phyloP scores from a whole-genome alignment of 2,888 invertebrate genomes.

The Pyrrhosoma nymphula region DNA sequence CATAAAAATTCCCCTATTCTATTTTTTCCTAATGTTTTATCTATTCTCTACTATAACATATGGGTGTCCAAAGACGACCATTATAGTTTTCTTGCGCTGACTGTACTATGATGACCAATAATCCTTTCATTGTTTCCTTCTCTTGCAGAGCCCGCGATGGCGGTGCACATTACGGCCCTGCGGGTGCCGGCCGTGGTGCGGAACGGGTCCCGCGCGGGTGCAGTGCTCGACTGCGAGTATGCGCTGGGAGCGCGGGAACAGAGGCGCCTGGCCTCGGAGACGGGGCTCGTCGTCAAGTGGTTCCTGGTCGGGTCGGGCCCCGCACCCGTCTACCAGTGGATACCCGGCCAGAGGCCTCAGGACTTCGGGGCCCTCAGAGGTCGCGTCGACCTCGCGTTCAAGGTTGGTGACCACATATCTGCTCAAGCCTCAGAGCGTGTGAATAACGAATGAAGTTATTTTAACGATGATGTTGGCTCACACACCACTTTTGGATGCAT shows the following conservation, averaged over 20 bases:
- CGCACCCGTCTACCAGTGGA: slow-evolving; percentile 89
- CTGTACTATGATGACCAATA: too few relatives aligned
- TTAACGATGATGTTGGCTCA: too few relatives aligned
- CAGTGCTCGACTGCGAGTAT: slow-evolving; percentile 87
- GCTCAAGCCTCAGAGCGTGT: too few relatives aligned
- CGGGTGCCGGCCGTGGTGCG: slow-evolving; percentile 82
- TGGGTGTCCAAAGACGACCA: too few relatives aligned
- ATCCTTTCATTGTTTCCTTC: background rate
- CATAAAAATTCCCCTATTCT: too few relatives aligned
- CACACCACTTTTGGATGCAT: too few relatives aligned
- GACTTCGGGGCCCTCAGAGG: slow-evolving; percentile 82
- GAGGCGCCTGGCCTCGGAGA: slow-evolving; percentile 75
- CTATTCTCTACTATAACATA: too few relatives aligned
- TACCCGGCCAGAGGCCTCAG: slow-evolving; percentile 84
- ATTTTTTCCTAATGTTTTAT: too few relatives aligned
- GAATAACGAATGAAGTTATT: too few relatives aligned
- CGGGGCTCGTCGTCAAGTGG: slow-evolving; percentile 88
- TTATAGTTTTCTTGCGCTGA: too few relatives aligned
- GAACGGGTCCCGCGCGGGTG: slow-evolving; percentile 79
- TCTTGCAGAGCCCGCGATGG: background rate
- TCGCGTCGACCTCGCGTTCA: slow-evolving; percentile 83
- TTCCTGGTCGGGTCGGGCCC: slow-evolving; percentile 82
- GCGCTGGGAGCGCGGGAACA: slow-evolving; percentile 80
- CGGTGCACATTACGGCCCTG: slow-evolving; percentile 82
- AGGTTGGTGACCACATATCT: slow-evolving; percentile 74